Evolutionary conservation across 2,113 vertebrate species (phyloP).

Genomic region (Microcebus jonahi): DNA sequence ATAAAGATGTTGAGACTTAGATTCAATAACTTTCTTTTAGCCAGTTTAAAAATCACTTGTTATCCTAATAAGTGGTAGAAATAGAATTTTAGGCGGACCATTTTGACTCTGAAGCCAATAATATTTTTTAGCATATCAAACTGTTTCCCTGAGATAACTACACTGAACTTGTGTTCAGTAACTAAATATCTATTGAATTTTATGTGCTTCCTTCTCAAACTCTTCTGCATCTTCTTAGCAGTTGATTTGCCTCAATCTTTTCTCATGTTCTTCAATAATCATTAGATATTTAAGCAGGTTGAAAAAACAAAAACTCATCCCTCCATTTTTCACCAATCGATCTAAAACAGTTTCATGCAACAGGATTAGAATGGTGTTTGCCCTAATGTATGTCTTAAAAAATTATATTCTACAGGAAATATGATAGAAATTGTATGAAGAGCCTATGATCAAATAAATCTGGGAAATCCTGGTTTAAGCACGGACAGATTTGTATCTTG

Average conservation of each 20-base stretch:
- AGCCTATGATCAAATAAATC: not conserved
- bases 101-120: not conserved
- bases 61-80: constrained; percentile 18
- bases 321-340: not conserved
- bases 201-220: not conserved
- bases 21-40: constrained; percentile 34
- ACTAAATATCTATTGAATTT: not conserved
- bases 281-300: not conserved
- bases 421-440: not conserved
- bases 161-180: not conserved
- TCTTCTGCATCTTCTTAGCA: not conserved
- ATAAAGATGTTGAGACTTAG: not conserved
- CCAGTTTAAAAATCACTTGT: not conserved
- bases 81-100: constrained; percentile 2
- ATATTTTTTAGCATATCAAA: not conserved
- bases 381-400: not conserved
- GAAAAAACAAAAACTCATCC: not conserved
- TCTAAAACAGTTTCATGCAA: not conserved
- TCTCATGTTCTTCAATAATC: not conserved
- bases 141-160: not conserved
- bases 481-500: not conserved
- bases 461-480: not conserved
- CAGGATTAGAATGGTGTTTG: not conserved
- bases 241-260: not conserved
- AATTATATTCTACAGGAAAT: not conserved